These are phyloP conservation scores for Emmelina monodactyla DNA, from an alignment of 2,888 invertebrate species.

Conservation along the genomic window DNA sequence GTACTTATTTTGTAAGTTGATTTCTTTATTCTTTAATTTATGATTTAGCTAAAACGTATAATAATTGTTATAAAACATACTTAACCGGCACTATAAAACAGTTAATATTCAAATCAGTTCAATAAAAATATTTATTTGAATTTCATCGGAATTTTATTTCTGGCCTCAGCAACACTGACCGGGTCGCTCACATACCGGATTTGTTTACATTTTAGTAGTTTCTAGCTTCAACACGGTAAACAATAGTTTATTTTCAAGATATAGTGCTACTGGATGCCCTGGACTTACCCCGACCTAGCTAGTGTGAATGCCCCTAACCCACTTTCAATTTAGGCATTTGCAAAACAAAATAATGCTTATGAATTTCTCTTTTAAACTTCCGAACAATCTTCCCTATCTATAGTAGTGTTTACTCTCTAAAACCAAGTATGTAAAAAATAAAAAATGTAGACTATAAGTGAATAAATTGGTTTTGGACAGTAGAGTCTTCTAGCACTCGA, in stretches of 20 bases:
- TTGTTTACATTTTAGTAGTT: constrained; percentile 34
- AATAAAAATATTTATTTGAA: constrained; percentile 61
- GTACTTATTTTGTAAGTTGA: constrained; percentile 66
- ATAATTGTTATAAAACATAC: constrained; percentile 56
- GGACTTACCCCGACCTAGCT: constrained; percentile 47
- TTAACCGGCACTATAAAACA: constrained; percentile 54
- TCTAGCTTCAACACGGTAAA: constrained; percentile 48
- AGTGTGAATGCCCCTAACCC: constrained; percentile 56
- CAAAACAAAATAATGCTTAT: constrained; percentile 50
- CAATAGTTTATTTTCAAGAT: constrained; percentile 24
- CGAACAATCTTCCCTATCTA: constrained; percentile 23
- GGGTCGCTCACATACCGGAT: constrained; percentile 63
- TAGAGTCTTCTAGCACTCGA: constrained; percentile 22
- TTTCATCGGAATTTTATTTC: constrained; percentile 51
- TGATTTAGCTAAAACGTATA: constrained; percentile 16
- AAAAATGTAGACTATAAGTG: background rate
- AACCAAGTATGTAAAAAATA: constrained; percentile 26
- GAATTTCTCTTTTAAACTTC: constrained; percentile 19
- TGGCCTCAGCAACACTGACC: constrained; percentile 30
- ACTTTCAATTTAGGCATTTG: constrained; percentile 49
- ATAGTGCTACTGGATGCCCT: constrained; percentile 60
- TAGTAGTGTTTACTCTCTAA: constrained; percentile 42
- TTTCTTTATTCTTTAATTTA: constrained; percentile 33
- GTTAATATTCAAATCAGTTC: constrained; percentile 44
- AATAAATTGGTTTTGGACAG: constrained; percentile 34